phyloP scores from a whole-genome alignment of 2,797 vertebrate genomes.

The Chrysocyon brachyurus region DNA sequence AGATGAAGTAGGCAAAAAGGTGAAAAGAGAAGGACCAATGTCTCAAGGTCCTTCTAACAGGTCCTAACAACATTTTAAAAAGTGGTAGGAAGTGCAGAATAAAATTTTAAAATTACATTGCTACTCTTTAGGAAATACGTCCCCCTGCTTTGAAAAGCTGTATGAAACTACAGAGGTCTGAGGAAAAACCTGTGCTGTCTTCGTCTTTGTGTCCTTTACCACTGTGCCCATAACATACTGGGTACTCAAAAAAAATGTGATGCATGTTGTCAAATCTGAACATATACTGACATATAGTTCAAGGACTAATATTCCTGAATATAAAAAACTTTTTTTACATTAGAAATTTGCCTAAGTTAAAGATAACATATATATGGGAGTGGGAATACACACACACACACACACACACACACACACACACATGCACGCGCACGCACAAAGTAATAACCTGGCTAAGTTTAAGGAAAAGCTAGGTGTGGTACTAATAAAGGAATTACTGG shows the following conservation, averaged over 20 bases:
- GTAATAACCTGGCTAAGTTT: constrained; percentile 49
- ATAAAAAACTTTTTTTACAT: constrained; percentile 46
- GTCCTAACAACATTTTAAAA: background rate
- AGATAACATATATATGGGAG: background rate
- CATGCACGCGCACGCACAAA: background rate
- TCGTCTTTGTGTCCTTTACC: background rate
- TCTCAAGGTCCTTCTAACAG: too few relatives aligned
- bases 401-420: background rate
- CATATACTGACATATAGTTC: background rate
- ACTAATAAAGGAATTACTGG: background rate
- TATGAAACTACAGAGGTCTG: background rate
- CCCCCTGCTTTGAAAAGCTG: background rate
- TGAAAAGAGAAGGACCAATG: background rate
- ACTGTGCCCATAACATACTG: background rate
- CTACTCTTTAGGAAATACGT: background rate
- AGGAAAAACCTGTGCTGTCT: background rate
- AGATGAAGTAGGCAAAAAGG: background rate
- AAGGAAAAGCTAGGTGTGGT: constrained; percentile 19
- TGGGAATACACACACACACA: background rate
- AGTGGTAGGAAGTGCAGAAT: constrained; percentile 38
- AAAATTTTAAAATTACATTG: constrained; percentile 36
- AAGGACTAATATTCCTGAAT: constrained; percentile 44
- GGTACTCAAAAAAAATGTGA: background rate
- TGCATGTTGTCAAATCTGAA: background rate
- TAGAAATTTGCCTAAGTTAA: constrained; percentile 43